phyloP scores from a whole-genome alignment of 2,113 vertebrate genomes.

The Siniperca chuatsi region DNA sequence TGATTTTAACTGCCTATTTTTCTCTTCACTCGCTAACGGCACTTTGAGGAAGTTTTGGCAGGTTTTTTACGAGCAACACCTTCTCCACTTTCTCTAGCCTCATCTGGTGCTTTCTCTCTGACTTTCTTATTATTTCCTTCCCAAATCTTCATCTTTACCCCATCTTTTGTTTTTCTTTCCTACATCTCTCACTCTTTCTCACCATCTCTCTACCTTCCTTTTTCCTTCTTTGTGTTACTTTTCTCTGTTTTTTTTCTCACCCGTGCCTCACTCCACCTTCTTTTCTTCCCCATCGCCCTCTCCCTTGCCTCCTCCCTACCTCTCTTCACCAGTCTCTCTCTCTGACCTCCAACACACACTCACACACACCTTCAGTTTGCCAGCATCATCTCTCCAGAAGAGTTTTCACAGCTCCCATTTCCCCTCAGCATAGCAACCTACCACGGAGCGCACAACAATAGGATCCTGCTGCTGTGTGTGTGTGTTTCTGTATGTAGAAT shows the following conservation, averaged over 20 bases:
- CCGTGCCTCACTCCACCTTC: neutral
- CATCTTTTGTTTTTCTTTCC: conserved; percentile 27
- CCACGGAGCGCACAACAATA: conserved; percentile 66
- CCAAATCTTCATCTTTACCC: conserved; percentile 21
- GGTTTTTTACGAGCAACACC: conserved; percentile 61
- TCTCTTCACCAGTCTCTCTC: conserved; percentile 8
- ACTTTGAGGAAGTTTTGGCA: conserved; percentile 65
- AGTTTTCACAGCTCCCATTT: conserved; percentile 77
- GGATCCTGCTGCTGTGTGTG: conserved; percentile 57
- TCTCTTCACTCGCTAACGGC: conserved; percentile 55
- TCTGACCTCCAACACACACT: conserved; percentile 36
- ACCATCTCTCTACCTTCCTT: neutral
- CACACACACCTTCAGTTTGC: conserved; percentile 58
- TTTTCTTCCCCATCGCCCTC: neutral
- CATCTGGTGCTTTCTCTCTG: conserved; percentile 15
- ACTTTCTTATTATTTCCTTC: conserved; percentile 35
- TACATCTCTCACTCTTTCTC: conserved; percentile 6
- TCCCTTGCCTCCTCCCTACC: conserved; percentile 8
- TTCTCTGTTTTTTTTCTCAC: conserved; percentile 18
- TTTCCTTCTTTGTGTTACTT: neutral
- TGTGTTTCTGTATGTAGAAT: conserved; percentile 22
- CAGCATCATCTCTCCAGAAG: conserved; percentile 64
- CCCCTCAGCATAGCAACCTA: conserved; percentile 65
- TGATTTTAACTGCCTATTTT: conserved; percentile 65
- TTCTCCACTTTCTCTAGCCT: conserved; percentile 67